phyloP scores from a whole-genome alignment of 2,888 invertebrate genomes.

The Crematogaster levior region DNA sequence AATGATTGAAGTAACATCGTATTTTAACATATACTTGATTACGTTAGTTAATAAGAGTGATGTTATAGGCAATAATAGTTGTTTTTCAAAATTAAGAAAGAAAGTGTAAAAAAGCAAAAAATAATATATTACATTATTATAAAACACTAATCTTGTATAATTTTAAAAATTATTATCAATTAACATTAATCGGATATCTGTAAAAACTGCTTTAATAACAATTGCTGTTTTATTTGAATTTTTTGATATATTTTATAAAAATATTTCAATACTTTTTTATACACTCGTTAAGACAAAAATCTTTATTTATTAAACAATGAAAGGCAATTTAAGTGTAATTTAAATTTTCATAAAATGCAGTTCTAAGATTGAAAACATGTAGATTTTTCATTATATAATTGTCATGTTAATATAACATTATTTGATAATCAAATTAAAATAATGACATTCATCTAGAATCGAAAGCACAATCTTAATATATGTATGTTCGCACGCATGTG shows the following conservation, averaged over 20 bases:
- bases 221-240: too few relatives aligned
- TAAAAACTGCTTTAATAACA: neutral
- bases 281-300: neutral
- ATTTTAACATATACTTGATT: conserved; percentile 63
- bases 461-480: conserved; percentile 21
- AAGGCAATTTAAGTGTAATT: neutral
- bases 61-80: conserved; percentile 59
- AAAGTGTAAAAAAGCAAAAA: neutral
- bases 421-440: neutral
- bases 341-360: neutral
- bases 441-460: conserved; percentile 1
- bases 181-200: neutral
- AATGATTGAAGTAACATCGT: conserved; percentile 67
- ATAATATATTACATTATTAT: conserved; percentile 10
- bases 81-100: conserved; percentile 5
- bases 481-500: conserved; percentile 47
- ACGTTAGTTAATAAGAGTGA: conserved; percentile 69
- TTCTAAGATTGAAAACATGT: neutral
- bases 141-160: neutral
- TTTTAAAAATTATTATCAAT: neutral
- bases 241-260: neutral
- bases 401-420: neutral
- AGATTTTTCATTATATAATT: neutral
- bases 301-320: neutral
- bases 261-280: neutral